Conservation (phyloP, 2,113 vertebrate species). For the Piaya cayana region DNA sequence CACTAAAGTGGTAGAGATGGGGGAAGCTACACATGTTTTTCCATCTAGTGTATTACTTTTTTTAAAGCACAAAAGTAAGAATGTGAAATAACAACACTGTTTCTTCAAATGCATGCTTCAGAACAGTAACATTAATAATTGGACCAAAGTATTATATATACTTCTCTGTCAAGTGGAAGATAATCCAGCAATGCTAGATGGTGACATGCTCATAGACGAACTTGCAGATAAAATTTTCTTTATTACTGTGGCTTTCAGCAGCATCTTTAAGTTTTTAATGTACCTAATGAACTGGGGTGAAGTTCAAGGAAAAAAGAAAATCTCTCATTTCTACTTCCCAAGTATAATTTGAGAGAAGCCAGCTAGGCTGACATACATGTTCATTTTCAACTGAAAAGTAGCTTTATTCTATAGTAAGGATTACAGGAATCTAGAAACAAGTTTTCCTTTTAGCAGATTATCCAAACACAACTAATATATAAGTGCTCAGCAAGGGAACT, state of each 20-base stretch:
- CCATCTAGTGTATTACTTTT: not conserved
- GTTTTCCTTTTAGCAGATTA: not conserved
- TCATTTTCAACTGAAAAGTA: not conserved
- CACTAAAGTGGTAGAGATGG: not conserved
- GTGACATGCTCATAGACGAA: fast-evolving
- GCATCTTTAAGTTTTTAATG: not conserved
- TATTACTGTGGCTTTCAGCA: not conserved
- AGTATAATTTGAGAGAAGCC: not conserved
- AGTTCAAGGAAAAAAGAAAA: not conserved
- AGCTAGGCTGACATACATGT: not conserved
- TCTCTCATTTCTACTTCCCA: not conserved
- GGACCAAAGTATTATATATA: not conserved
- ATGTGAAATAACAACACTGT: not conserved
- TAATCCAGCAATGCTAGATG: not conserved
- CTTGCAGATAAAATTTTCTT: not conserved
- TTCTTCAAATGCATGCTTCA: not conserved
- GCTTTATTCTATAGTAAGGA: not conserved
- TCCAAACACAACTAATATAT: not conserved
- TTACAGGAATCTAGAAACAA: not conserved
- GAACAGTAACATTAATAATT: not conserved
- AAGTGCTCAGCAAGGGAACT: not conserved
- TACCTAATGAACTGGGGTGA: not conserved
- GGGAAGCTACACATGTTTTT: not conserved
- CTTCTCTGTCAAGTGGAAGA: not conserved
- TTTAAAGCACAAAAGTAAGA: not conserved